Evolutionary conservation across 2,797 vertebrate genomes (phyloP).

Genomic region (Acanthurus leucopareius): DNA sequence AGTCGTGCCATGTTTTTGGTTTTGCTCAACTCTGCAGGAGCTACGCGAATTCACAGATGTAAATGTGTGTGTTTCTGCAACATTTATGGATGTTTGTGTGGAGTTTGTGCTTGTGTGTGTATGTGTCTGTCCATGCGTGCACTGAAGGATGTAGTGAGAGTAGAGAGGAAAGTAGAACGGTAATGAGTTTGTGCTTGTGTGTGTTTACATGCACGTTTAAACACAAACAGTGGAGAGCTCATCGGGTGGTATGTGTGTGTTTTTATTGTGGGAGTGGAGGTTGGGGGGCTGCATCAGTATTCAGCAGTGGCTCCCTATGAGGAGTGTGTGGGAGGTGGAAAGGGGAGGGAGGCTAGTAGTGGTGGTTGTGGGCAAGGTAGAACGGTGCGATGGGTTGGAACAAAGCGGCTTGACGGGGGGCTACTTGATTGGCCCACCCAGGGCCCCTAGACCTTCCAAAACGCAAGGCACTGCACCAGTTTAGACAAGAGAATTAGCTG

Average conservation of each 20-base stretch:
- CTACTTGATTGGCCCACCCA: constrained; percentile 74
- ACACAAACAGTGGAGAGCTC: constrained; percentile 12
- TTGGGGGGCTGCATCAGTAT: constrained; percentile 77
- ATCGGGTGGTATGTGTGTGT: constrained; percentile 38
- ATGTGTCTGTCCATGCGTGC: background rate
- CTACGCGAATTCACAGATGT: background rate
- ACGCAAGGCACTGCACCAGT: constrained; percentile 54
- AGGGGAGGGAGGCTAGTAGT: constrained; percentile 48
- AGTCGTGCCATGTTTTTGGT: constrained; percentile 37
- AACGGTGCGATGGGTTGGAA: constrained; percentile 79
- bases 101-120: background rate
- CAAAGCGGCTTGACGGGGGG: constrained; percentile 81
- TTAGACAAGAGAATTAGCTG: constrained; percentile 76
- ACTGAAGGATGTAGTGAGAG: constrained; percentile 28
- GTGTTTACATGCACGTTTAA: constrained; percentile 36
- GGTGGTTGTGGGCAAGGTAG: constrained; percentile 57
- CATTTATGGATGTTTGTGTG: constrained; percentile 21
- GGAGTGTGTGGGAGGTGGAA: constrained; percentile 71
- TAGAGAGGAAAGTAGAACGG: constrained; percentile 27
- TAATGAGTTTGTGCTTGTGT: constrained; percentile 49
- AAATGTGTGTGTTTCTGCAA: constrained; percentile 18
- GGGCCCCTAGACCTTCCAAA: constrained; percentile 75
- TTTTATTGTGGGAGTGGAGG: constrained; percentile 47
- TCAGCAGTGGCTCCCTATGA: constrained; percentile 71
- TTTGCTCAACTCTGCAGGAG: constrained; percentile 33